A percentile compares a stretch with the other conserved stretches of the same genome.
phyloP scores from a whole-genome alignment of 2,797 vertebrate species.

The Fistularia commersonii region DNA sequence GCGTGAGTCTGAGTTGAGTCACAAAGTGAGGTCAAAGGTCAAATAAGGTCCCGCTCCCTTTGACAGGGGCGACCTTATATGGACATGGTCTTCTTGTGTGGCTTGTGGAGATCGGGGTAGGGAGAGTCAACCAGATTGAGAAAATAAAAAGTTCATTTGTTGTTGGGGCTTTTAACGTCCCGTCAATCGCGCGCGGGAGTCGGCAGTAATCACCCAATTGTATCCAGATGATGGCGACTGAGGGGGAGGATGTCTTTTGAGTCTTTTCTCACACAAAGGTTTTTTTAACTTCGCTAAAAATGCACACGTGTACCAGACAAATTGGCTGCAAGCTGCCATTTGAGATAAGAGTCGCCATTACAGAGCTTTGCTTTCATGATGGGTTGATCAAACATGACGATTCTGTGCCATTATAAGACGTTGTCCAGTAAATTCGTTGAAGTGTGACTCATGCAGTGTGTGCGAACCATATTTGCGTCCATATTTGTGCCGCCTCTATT shows the following conservation, averaged over 20 bases:
- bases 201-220: constrained; percentile 66
- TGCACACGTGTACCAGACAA: constrained; percentile 26
- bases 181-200: constrained; percentile 54
- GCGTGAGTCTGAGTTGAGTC: constrained; percentile 48
- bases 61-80: constrained; percentile 22
- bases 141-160: constrained; percentile 47
- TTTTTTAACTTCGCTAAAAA: constrained; percentile 5
- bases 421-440: neutral
- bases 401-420: neutral
- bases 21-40: constrained; percentile 54
- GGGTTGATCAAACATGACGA: constrained; percentile 11
- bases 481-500: too few species aligned
- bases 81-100: constrained; percentile 61
- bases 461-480: neutral
- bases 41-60: constrained; percentile 29
- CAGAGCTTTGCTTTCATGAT: constrained; percentile 40
- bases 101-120: constrained; percentile 23
- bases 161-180: constrained; percentile 44
- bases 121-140: constrained; percentile 16
- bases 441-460: neutral
- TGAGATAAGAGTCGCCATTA: constrained; percentile 36
- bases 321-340: constrained; percentile 29
- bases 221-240: constrained; percentile 67
- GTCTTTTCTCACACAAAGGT: constrained; percentile 30
- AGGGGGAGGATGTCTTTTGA: constrained; percentile 30